A percentile compares a stretch with the other conserved stretches of the same genome.
Conservation (phyloP, 2,888 invertebrate genomes). For the Idaea biselata region DNA sequence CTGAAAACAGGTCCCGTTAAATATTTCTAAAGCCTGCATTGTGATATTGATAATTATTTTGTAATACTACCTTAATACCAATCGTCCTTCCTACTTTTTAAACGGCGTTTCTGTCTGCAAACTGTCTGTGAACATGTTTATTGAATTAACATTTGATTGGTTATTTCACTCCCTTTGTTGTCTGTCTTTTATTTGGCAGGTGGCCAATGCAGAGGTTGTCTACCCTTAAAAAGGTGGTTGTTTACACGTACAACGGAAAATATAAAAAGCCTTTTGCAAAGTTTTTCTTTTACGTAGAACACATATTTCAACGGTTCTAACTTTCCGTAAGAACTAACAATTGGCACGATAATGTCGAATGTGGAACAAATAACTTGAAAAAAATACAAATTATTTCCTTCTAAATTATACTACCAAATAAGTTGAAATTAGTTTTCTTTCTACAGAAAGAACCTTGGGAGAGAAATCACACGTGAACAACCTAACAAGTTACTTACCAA, state of each 20-base stretch:
- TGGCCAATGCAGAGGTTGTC: neutral
- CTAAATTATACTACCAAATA: neutral
- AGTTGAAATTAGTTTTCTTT: neutral
- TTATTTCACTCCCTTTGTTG: conserved; percentile 28
- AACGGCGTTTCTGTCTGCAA: too few relatives aligned
- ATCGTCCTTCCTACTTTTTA: too few relatives aligned
- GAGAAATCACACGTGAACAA: neutral
- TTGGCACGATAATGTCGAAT: neutral
- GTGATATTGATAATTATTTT: too few relatives aligned
- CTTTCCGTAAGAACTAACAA: neutral
- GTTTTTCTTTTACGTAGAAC: too few relatives aligned
- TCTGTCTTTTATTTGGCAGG: conserved; percentile 18
- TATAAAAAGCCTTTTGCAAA: too few relatives aligned
- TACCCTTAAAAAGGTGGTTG: neutral
- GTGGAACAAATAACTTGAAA: neutral
- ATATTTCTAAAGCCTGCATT: too few relatives aligned
- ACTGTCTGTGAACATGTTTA: conserved; percentile 6
- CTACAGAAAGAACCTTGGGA: neutral
- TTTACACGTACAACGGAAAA: neutral
- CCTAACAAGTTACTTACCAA: neutral
- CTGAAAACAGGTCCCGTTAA: too few relatives aligned
- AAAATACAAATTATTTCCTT: neutral
- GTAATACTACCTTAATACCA: too few relatives aligned
- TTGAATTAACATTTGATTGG: conserved; percentile 28
- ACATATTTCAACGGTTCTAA: neutral